Base-by-base conservation (phyloP, 2,113 vertebrate species). In the Scomber scombrus region DNA sequence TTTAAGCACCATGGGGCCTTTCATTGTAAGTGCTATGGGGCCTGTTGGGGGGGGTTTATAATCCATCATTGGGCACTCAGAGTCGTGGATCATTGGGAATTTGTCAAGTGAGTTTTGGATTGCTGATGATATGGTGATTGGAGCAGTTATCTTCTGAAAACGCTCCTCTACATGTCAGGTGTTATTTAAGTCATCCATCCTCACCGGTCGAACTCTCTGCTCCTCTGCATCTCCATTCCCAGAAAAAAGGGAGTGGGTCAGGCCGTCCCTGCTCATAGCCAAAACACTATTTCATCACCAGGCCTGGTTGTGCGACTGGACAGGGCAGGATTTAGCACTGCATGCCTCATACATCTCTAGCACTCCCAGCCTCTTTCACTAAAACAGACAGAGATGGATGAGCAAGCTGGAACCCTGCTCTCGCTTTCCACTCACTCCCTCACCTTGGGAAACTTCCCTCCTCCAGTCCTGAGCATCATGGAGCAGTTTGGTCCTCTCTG, bases 341-440 rank as follows among this genome's bases (percentile, higher is more conserved):
- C 78, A 80, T 71, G 80, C 75, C 84, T 92, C 88, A 89, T 94
- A 81, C 82, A 90, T 93, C 86, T 92, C 88, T 73, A 78, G 84
- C 72, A 71, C 78, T 90, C 84, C 69, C 79, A 67, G 69, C 79
- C 71, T 82, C 81, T 88, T 88, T 80, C 72, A 52, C 66, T 88
- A 84, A 93, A 89, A 77, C 60, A 71, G 90, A 92, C 86, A 91
- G 87, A 90, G 89, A 94, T 66, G 64, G 80, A 94, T 93, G 80
- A 78, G 74, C 61, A 71, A n/a, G 46, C 77, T 82, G 63, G 50
- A 89, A 77, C 49, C 31, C 68, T 29, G 56, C 57, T 65, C 80
- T 66, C 71, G 71, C 69, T 86, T 89, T 83, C 80, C 78, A 89
- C 56, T 71, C 76, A 55, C 71, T 80, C 79, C 72, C 82, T 89